Conservation (phyloP, 2,797 vertebrate species). For the Danio jaintianensis region DNA sequence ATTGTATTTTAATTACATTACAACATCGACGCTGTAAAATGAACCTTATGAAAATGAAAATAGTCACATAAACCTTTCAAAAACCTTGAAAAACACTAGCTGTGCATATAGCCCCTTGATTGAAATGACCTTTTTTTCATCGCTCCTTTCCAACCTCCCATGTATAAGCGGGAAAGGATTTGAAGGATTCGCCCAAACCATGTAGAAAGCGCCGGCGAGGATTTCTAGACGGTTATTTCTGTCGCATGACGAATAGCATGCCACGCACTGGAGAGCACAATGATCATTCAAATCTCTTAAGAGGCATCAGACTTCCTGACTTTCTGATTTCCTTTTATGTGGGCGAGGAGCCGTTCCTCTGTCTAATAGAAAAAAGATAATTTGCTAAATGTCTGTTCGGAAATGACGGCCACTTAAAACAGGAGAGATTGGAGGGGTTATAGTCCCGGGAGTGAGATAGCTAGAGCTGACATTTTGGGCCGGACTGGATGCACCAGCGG, state of each 20-base stretch:
- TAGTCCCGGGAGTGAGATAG: slow-evolving; percentile 55
- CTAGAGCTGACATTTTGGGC: slow-evolving; percentile 73
- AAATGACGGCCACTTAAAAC: slow-evolving; percentile 55
- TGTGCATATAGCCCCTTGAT: no score
- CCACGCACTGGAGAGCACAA: slow-evolving; percentile 37
- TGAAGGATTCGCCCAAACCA: neutral
- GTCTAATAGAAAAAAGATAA: slow-evolving; percentile 58
- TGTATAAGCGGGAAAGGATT: neutral
- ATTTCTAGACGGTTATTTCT: slow-evolving; percentile 49
- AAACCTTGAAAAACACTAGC: no score
- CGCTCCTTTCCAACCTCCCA: neutral
- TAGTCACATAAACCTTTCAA: no score
- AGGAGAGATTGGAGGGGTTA: no score
- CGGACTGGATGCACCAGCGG: slow-evolving; percentile 69
- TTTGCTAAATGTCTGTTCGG: slow-evolving; percentile 57
- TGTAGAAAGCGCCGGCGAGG: slow-evolving; percentile 32
- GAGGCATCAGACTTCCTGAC: slow-evolving; percentile 48
- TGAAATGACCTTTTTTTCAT: neutral
- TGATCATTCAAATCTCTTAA: slow-evolving; percentile 57
- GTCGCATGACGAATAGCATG: slow-evolving; percentile 17
- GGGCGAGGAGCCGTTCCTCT: slow-evolving; percentile 40
- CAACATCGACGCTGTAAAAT: no score
- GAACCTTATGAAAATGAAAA: no score
- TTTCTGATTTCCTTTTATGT: slow-evolving; percentile 59
- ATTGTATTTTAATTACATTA: no score